phyloP scores from a whole-genome alignment of 2,797 vertebrate genomes.

The Lepilemur ruficaudatus region DNA sequence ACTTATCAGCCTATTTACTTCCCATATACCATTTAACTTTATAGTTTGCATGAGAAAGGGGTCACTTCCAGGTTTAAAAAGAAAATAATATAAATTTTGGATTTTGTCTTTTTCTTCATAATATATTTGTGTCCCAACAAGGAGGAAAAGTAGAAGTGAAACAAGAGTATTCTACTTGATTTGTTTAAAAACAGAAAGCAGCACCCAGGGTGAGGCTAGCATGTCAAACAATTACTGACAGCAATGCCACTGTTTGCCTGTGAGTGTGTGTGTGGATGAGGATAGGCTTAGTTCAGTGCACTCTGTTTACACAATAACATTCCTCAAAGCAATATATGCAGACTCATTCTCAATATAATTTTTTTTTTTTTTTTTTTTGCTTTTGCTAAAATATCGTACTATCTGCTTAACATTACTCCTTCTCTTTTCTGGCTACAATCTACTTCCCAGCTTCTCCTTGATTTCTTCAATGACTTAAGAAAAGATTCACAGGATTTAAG shows the following conservation, averaged over 20 bases:
- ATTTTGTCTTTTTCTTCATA: neutral
- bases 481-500: neutral
- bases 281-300: neutral
- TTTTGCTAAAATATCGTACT: neutral
- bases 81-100: neutral
- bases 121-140: neutral
- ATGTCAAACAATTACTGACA: neutral
- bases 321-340: neutral
- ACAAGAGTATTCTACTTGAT: neutral
- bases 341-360: neutral
- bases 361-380: conserved; percentile 34
- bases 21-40: neutral
- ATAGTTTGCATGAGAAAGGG: neutral
- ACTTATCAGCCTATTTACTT: neutral
- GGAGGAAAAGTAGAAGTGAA: neutral
- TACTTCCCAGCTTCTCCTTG: neutral
- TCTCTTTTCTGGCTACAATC: neutral
- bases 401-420: conserved; percentile 14
- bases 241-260: neutral
- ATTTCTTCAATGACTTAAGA: neutral
- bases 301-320: neutral
- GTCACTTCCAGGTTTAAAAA: neutral
- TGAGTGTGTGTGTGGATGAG: neutral
- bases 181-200: neutral
- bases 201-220: neutral